Percentiles rank a stretch among this genome's conserved stretches.
phyloP scores from a whole-genome alignment of 2,113 vertebrate genomes.

The Agapornis roseicollis region DNA sequence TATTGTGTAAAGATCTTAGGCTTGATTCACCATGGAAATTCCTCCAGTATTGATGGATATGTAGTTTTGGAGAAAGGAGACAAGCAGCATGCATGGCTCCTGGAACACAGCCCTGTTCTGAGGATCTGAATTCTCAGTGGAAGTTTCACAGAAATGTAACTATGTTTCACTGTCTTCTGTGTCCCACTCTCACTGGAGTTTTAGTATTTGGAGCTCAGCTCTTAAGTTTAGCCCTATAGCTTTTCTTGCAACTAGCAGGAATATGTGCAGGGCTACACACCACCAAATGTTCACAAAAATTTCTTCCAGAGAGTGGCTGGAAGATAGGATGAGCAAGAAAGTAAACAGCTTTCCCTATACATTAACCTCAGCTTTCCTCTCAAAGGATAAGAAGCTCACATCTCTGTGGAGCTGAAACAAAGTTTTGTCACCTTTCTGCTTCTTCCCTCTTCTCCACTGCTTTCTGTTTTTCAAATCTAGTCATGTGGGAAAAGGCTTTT shows the following conservation, averaged over 20 bases:
- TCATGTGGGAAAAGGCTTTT: not conserved
- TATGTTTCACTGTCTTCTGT: not conserved
- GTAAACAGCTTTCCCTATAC: not conserved
- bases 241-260: not conserved
- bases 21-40: not conserved
- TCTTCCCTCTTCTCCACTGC: not conserved
- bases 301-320: not conserved
- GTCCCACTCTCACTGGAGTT: not conserved
- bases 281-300: not conserved
- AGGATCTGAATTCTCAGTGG: not conserved
- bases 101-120: not conserved
- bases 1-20: not conserved
- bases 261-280: not conserved
- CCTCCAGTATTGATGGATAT: not conserved
- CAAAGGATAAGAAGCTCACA: not conserved
- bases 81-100: not conserved
- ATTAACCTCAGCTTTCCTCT: not conserved
- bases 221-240: not conserved
- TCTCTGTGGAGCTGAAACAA: not conserved
- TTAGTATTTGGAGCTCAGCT: not conserved
- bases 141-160: not conserved
- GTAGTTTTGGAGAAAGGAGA: not conserved
- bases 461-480: not conserved
- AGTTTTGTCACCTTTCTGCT: not conserved
- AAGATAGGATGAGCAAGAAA: not conserved